phyloP scores from a whole-genome alignment of 2,113 vertebrate genomes.

The Cairina moschata region DNA sequence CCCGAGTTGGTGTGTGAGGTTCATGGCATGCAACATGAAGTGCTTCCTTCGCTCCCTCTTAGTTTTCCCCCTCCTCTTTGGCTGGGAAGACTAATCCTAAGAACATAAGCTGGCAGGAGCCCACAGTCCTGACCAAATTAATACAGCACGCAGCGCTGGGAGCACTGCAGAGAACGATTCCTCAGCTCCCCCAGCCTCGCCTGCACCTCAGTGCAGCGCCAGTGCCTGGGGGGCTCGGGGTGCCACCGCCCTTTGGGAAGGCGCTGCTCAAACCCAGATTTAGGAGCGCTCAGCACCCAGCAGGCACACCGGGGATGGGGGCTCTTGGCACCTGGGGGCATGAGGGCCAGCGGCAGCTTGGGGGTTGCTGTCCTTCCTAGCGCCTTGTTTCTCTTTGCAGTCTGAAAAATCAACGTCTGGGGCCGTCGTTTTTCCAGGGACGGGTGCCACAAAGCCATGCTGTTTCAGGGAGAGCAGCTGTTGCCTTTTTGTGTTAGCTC shows the following conservation, averaged over 20 bases:
- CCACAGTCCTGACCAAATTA: neutral
- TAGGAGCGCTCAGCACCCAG: neutral
- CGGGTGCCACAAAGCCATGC: neutral
- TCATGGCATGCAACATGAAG: fast-evolving
- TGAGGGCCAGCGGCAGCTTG: neutral
- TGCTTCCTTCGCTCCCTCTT: neutral
- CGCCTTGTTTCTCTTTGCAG: neutral
- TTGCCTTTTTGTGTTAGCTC: neutral
- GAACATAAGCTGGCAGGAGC: neutral
- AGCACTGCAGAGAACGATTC: neutral
- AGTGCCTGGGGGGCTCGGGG: neutral
- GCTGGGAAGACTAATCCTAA: neutral
- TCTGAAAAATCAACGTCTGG: neutral
- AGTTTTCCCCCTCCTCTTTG: neutral
- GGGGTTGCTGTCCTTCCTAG: neutral
- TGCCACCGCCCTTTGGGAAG: neutral
- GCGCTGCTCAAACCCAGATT: no score
- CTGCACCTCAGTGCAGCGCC: no score
- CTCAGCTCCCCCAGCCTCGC: neutral
- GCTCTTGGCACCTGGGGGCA: neutral
- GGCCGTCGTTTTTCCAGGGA: neutral
- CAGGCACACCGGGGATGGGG: no score
- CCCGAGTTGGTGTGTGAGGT: no score
- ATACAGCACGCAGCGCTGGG: fast-evolving
- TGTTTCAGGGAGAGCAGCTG: neutral